Conservation (phyloP, 2,888 invertebrate genomes). For the Phortica magna region DNA sequence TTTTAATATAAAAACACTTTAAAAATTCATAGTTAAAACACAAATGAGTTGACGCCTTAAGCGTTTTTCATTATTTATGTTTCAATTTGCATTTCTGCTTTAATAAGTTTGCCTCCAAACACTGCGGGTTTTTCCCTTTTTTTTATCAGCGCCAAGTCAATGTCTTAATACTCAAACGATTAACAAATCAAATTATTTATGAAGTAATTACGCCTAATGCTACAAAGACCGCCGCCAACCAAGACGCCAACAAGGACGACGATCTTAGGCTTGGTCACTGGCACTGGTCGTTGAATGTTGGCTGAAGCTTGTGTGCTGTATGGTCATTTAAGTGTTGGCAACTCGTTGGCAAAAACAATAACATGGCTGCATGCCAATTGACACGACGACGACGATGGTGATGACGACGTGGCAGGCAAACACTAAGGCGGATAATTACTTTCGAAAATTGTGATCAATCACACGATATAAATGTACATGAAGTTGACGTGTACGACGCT, state of each 20-base stretch:
- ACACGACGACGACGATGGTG: neutral
- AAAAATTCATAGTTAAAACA: too few relatives aligned
- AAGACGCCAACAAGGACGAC: slow-evolving; percentile 41
- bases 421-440: slow-evolving; percentile 66
- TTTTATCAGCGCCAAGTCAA: slow-evolving; percentile 37
- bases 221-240: slow-evolving; percentile 34
- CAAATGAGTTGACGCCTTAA: too few relatives aligned
- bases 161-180: slow-evolving; percentile 27
- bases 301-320: slow-evolving; percentile 38
- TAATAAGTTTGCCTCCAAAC: too few relatives aligned
- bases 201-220: slow-evolving; percentile 68
- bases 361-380: neutral
- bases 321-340: slow-evolving; percentile 21
- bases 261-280: slow-evolving; percentile 32
- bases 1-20: too few relatives aligned
- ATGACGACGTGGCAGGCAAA: neutral
- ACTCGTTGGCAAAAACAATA: slow-evolving; percentile 1
- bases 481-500: slow-evolving; percentile 36
- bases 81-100: too few relatives aligned
- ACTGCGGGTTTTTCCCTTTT: neutral
- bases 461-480: slow-evolving; percentile 57
- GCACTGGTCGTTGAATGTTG: neutral
- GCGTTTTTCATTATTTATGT: too few relatives aligned
- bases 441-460: slow-evolving; percentile 74
- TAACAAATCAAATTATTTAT: slow-evolving; percentile 58